phyloP scores from a whole-genome alignment of 2,888 invertebrate genomes.

The Petrolisthes manimaculis region DNA sequence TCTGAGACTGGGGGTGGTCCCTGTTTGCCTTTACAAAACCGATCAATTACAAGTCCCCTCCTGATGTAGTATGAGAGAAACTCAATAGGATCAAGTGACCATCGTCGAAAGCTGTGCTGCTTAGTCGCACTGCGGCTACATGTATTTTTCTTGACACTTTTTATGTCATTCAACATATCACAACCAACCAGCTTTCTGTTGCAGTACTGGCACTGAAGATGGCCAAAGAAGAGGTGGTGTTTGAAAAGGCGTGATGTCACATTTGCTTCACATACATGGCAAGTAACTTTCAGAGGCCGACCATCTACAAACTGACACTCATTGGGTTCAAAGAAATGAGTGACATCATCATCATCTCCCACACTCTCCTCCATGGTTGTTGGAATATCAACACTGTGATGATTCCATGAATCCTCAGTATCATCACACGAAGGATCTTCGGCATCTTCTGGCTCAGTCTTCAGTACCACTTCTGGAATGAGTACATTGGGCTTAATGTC shows the following conservation, averaged over 20 bases:
- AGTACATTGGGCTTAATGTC: background rate
- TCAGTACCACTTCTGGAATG: background rate
- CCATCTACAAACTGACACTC: background rate
- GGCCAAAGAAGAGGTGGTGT: constrained; percentile 36
- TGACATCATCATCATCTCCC: background rate
- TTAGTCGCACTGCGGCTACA: constrained; percentile 12
- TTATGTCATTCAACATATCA: constrained; percentile 25
- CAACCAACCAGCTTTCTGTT: constrained; percentile 36
- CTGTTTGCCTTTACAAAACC: constrained; percentile 34
- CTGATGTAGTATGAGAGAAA: constrained; percentile 38
- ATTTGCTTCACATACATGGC: constrained; percentile 30
- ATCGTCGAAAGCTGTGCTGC: constrained; percentile 19
- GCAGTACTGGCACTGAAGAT: constrained; percentile 27
- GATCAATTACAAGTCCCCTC: constrained; percentile 34
- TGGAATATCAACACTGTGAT: background rate
- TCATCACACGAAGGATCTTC: background rate
- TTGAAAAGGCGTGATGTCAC: constrained; percentile 1
- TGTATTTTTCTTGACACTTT: constrained; percentile 15
- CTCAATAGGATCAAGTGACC: constrained; percentile 37
- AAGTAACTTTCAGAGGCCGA: background rate
- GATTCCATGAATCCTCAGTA: background rate
- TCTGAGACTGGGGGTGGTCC: constrained; percentile 35
- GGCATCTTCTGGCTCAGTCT: background rate
- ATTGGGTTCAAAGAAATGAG: constrained; percentile 22
- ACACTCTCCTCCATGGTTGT: background rate